Conservation (phyloP, 2,888 invertebrate species). For the Pyrochroa serraticornis region DNA sequence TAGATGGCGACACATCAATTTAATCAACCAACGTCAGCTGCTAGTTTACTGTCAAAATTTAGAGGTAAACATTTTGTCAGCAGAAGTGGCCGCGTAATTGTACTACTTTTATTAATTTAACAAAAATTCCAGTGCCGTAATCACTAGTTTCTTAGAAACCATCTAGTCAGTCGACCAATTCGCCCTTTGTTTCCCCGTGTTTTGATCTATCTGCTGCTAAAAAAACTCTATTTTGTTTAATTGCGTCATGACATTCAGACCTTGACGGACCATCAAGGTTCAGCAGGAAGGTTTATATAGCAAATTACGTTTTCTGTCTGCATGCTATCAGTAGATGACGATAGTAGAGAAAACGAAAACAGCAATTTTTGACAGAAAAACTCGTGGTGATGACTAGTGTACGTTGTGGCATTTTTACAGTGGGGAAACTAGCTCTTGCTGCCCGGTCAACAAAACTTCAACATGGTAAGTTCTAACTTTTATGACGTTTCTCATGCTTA, state of each 20-base stretch:
- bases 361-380: constrained; percentile 22
- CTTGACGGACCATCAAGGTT: constrained; percentile 51
- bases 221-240: constrained; percentile 36
- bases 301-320: constrained; percentile 18
- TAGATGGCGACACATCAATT: too few relatives aligned
- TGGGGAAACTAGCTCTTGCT: constrained; percentile 55
- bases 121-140: constrained; percentile 39
- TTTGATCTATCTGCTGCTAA: background rate
- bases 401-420: constrained; percentile 55
- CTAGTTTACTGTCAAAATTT: too few relatives aligned
- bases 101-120: background rate
- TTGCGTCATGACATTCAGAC: constrained; percentile 50
- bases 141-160: constrained; percentile 16
- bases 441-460: constrained; percentile 52
- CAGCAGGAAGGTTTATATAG: constrained; percentile 23
- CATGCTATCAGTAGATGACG: constrained; percentile 11
- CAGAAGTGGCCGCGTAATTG: too few relatives aligned
- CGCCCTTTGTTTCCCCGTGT: too few relatives aligned
- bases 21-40: too few relatives aligned
- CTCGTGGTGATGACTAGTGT: constrained; percentile 53
- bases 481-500: background rate
- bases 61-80: too few relatives aligned
- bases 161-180: constrained; percentile 5
- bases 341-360: constrained; percentile 10
- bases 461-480: constrained; percentile 50